These are phyloP conservation scores for Acanthiza pusilla DNA, from an alignment of 2,797 vertebrate species.

Conservation along the genomic window DNA sequence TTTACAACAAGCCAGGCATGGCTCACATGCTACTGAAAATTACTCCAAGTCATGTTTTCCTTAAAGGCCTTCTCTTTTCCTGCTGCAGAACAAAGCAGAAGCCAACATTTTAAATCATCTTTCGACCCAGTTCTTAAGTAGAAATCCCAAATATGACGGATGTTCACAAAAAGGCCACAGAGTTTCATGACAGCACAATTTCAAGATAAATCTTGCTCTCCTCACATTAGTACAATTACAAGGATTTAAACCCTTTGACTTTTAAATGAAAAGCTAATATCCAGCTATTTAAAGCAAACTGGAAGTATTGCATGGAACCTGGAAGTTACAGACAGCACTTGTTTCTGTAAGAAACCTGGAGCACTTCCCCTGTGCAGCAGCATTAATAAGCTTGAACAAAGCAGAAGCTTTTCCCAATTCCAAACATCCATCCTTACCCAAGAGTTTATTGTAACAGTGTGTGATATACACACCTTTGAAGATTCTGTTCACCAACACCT, in stretches of 20 bases:
- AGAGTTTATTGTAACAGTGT: not conserved
- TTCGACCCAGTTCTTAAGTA: not conserved
- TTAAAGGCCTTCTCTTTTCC: not conserved
- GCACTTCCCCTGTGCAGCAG: not conserved
- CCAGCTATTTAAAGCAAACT: not conserved
- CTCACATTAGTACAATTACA: not conserved
- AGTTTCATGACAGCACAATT: not conserved
- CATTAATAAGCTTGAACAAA: not conserved
- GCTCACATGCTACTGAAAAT: not conserved
- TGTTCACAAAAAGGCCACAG: not conserved
- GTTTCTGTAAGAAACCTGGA: not conserved
- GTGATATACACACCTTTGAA: not conserved
- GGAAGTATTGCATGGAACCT: not conserved
- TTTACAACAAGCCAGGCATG: not conserved
- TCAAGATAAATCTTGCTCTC: not conserved
- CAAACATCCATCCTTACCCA: not conserved
- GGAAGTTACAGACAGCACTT: not conserved
- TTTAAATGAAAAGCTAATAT: not conserved
- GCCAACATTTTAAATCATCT: not conserved
- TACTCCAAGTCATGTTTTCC: not conserved
- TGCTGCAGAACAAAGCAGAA: not conserved
- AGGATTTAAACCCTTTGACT: not conserved
- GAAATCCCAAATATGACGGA: not conserved
- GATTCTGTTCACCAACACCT: not conserved
- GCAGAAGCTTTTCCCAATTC: not conserved